Base-by-base conservation (phyloP, 2,888 invertebrate genomes). In the Creontiades dilutus region DNA sequence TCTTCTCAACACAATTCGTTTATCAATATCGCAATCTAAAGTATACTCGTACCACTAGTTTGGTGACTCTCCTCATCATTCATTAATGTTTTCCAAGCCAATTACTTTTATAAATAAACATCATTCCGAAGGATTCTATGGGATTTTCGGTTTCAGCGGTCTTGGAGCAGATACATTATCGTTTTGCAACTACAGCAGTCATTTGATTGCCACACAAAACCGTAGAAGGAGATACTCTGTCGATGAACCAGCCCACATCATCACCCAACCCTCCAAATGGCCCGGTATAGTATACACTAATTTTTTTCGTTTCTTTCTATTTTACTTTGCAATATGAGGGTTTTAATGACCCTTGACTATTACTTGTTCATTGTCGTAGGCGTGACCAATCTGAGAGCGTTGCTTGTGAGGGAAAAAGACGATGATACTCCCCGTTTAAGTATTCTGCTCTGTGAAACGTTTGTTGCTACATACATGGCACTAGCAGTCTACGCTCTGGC, bases 331-430 rank as follows among this genome's bases (percentile, higher is more conserved):
- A 37, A 48, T 37, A 2, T 37, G 37, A 7, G 37, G 37, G 7
- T 4, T 37, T 2, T 37, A 37, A 37, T n/a, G 2, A n/a, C 37
- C 2, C 37, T 37, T 37, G 37, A 37, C 7, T 2, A 37, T 37
- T 37, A 37, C 7, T 37, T 37, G 37, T 37, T 37, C 3, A 91
- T 75, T 82, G 82, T 90, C 86, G 9, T 92, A 94, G 99, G 99
- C 14, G 99, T 99, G 0, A 97, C 98, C 0, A 98, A 97, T 90
- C 94, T 99, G 68, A 95, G 99, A 46, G 97, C 98, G 0, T 94
- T 99, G 75, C 94, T 99, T 9, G 97, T 98, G 0, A 95, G 98
- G 28, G 99, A 99, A 92, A 98, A 98, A 92, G 99, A 99, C 93
- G 98, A 98, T 92, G 97, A 98, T 92, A 96, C 98, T 0, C 99